Evolutionary conservation across 2,113 vertebrate species (phyloP).

Genomic region (Lycaon pictus): DNA sequence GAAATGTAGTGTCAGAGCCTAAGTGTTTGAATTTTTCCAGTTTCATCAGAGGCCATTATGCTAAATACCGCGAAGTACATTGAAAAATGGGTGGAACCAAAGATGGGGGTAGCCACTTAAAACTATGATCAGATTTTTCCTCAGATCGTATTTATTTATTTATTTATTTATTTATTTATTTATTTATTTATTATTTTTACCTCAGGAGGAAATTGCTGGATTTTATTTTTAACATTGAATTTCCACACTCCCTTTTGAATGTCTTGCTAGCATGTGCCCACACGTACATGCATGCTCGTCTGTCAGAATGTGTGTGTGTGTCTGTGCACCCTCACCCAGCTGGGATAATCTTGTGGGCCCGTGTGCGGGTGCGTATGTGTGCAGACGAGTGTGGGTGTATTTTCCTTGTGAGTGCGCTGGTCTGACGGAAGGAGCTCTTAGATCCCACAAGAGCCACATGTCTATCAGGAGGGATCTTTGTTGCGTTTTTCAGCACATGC

Average conservation of each 20-base stretch:
- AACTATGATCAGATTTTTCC: not conserved
- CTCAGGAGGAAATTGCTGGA: not conserved
- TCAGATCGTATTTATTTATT: not conserved
- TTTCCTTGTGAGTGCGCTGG: conserved; percentile 34
- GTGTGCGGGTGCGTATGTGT: not conserved
- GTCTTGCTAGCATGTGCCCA: not conserved
- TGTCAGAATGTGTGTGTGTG: not conserved
- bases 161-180: too few species aligned
- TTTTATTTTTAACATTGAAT: conserved; percentile 52
- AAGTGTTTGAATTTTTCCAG: conserved; percentile 32
- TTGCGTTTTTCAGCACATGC: conserved; percentile 67
- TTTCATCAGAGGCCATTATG: not conserved
- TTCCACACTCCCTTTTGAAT: not conserved
- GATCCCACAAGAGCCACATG: conserved; percentile 64
- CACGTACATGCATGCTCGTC: not conserved
- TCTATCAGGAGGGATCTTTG: conserved; percentile 72
- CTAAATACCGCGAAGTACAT: not conserved
- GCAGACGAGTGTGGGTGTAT: not conserved
- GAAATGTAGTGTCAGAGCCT: not conserved
- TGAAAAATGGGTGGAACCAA: conserved; percentile 5
- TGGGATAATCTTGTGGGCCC: not conserved
- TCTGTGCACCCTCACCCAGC: not conserved
- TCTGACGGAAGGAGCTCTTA: conserved; percentile 55
- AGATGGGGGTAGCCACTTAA: not conserved
- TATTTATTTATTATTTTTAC: not conserved